Evolutionary conservation across 2,888 invertebrate genomes (phyloP).

Genomic region (Amblyjoppa fuscipennis): DNA sequence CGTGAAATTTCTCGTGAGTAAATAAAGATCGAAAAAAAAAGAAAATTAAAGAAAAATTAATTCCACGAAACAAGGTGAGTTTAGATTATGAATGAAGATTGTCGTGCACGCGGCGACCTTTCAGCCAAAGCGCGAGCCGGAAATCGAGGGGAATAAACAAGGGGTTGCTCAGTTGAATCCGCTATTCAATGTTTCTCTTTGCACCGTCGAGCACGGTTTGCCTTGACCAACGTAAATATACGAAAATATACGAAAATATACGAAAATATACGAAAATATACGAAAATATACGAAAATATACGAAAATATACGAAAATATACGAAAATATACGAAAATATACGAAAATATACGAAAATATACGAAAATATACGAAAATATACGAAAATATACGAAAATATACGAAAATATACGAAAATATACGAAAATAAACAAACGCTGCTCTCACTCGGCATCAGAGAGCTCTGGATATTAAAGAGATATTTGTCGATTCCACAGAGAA

Average conservation of each 20-base stretch:
- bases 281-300: conserved; percentile 40
- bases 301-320: conserved; percentile 40
- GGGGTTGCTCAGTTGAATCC: conserved; percentile 36
- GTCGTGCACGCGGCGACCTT: conserved; percentile 61
- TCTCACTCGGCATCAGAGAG: neutral
- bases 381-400: conserved; percentile 16
- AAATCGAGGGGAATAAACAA: conserved; percentile 39
- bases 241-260: conserved; percentile 37
- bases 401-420: conserved; percentile 18
- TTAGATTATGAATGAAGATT: conserved; percentile 78
- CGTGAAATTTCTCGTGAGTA: neutral
- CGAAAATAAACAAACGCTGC: conserved; percentile 18
- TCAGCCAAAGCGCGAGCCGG: neutral
- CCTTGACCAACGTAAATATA: conserved; percentile 1
- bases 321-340: conserved; percentile 40
- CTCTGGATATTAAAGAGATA: conserved; percentile 30
- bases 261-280: conserved; percentile 40
- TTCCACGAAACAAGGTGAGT: conserved; percentile 57
- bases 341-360: conserved; percentile 38
- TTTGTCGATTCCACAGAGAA: conserved; percentile 29
- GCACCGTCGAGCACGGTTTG: conserved; percentile 31
- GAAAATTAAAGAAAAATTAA: conserved; percentile 21
- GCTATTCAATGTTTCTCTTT: conserved; percentile 57
- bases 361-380: conserved; percentile 16
- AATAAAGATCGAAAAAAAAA: too few relatives aligned